These are phyloP conservation scores for Olivierus martensii DNA, from an alignment of 1,140 invertebrate species.

Conservation along the genomic window DNA sequence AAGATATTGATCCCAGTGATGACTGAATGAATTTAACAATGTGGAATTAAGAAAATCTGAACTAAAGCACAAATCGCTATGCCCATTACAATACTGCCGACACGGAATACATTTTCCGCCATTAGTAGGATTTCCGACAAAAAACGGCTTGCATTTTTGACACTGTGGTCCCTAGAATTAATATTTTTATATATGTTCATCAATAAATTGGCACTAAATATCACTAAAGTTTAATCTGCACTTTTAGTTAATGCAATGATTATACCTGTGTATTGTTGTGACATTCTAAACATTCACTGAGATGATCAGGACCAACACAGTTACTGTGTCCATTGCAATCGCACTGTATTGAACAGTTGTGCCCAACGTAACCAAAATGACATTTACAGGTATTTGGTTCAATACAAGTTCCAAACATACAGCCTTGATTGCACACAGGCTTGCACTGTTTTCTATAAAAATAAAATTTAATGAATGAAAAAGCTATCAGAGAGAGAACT, in stretches of 20 bases:
- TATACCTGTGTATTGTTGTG: slow-evolving; percentile 77
- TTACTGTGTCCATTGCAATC: slow-evolving; percentile 88
- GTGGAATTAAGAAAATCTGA: slow-evolving; percentile 14
- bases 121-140: slow-evolving; percentile 77
- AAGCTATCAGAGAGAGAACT: too few species aligned
- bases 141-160: slow-evolving; percentile 71
- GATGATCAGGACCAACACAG: slow-evolving; percentile 67
- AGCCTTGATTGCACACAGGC: slow-evolving; percentile 76
- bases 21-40: too few species aligned
- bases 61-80: slow-evolving; percentile 64
- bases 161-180: slow-evolving; percentile 48
- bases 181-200: neutral
- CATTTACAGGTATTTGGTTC: slow-evolving; percentile 73
- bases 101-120: slow-evolving; percentile 77
- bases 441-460: slow-evolving; percentile 43
- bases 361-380: slow-evolving; percentile 88
- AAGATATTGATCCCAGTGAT: too few species aligned
- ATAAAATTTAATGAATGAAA: neutral
- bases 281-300: slow-evolving; percentile 68
- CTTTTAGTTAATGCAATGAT: neutral
- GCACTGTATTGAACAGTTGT: slow-evolving; percentile 84
- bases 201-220: neutral
- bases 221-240: slow-evolving; percentile 3
- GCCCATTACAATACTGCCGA: slow-evolving; percentile 73
- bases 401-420: slow-evolving; percentile 70